phyloP scores from a whole-genome alignment of 2,797 vertebrate genomes.

The Apogon hyalosoma region DNA sequence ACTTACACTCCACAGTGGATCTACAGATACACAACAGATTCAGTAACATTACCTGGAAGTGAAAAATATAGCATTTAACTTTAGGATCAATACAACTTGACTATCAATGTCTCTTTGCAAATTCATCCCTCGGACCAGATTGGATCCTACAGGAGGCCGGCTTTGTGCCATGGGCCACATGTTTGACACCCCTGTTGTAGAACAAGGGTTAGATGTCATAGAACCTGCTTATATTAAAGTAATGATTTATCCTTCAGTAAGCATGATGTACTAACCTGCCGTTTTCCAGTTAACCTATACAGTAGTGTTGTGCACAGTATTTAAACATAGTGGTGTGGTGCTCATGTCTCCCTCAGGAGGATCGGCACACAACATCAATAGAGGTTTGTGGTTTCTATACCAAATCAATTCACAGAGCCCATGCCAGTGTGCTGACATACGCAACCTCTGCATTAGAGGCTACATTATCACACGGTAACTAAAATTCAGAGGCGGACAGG shows the following conservation, averaged over 20 bases:
- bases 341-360: constrained; percentile 2
- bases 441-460: constrained; percentile 5
- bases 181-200: too few relatives aligned
- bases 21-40: too few relatives aligned
- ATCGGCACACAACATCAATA: constrained; percentile 9
- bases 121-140: too few relatives aligned
- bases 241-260: neutral
- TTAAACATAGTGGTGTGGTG: constrained; percentile 5
- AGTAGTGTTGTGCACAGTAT: neutral
- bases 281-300: neutral
- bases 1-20: too few relatives aligned
- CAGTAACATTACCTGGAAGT: too few relatives aligned
- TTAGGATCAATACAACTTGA: too few relatives aligned
- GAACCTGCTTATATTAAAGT: constrained; percentile 6
- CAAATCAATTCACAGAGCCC: constrained; percentile 33
- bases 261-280: neutral
- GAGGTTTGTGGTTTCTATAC: constrained; percentile 32
- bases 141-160: too few relatives aligned
- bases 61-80: too few relatives aligned
- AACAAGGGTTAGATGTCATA: constrained; percentile 1
- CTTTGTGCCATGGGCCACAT: too few relatives aligned
- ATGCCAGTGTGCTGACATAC: constrained; percentile 17
- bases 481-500: constrained; percentile 2
- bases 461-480: constrained; percentile 11
- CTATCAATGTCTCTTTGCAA: too few relatives aligned